These are phyloP conservation scores for Mus spicilegus DNA, from an alignment of 2,113 vertebrate species.

Conservation along the genomic window DNA sequence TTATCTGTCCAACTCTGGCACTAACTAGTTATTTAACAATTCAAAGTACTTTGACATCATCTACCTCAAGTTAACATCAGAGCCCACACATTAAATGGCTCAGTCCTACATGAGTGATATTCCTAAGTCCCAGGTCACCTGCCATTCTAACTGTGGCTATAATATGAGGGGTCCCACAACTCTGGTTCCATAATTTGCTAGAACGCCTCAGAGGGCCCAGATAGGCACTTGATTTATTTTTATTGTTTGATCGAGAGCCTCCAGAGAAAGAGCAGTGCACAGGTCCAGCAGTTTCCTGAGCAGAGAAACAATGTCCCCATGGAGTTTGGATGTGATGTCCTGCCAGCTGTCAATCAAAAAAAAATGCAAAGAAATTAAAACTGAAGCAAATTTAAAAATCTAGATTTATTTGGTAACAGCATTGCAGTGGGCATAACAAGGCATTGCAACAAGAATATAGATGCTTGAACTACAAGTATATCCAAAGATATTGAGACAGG, in stretches of 20 bases:
- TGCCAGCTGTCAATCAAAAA: no score
- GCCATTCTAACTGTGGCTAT: neutral
- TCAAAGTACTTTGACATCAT: neutral
- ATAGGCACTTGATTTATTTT: neutral
- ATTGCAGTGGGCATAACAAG: neutral
- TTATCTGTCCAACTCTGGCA: neutral
- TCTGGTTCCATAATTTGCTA: neutral
- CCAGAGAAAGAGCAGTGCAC: neutral
- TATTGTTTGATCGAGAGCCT: neutral
- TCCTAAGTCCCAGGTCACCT: neutral
- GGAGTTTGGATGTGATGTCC: neutral
- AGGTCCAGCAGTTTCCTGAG: neutral
- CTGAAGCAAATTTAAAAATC: neutral
- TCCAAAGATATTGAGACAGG: neutral
- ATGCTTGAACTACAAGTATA: neutral
- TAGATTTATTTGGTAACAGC: neutral
- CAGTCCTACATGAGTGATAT: neutral
- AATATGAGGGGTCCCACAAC: neutral
- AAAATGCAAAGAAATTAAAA: neutral
- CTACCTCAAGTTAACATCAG: neutral
- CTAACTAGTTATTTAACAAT: neutral
- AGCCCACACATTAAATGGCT: neutral
- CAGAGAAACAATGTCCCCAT: neutral
- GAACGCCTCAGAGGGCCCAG: neutral
- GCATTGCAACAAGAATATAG: neutral